Base-by-base conservation (phyloP, 2,113 vertebrate genomes). In the Megalops atlanticus region DNA sequence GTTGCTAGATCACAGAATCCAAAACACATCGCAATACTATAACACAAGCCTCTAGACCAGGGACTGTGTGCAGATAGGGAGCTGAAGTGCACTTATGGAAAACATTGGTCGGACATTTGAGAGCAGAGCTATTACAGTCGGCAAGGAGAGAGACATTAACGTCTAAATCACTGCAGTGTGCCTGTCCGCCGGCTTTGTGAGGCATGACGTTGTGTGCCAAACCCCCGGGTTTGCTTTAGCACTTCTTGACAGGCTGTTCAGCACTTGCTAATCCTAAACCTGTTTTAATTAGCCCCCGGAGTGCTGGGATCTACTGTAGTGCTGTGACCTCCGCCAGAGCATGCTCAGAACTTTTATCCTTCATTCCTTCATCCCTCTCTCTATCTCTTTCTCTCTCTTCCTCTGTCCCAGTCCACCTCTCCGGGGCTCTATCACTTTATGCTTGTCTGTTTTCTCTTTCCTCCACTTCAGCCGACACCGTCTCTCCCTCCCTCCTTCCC, bases 261-360 rank as follows among this genome's bases (percentile, higher is more conserved):
- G 31, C 58, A 64, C n/a, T 64, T 64, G 21, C 24, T 64, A 64
- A 64, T 27, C 58, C 58, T 64, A 64, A 64, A 64, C 24, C 58
- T 64, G 58, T 64, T 64, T n/a, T 64, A 64, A 64, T 64, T 64
- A 64, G 58, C 58, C 58, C 58, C 58, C 58, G 8, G 58, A 64
- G 58, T 64, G 58, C 31, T 24, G 58, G 31, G n/a, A 31, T 64
- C 18, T 64, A 64, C 24, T 64, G 24, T 64, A 64, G 31, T n/a
- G 2, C 58, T n/a, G 31, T 64, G 58, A 64, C 58, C 58, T 64
- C 58, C 58, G 12, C 24, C 24, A 24, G 58, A 64, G n/a, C n/a
- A 64, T 64, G n/a, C 24, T 64, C 58, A 64, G 58, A 64, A 64
- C 58, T 64, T 64, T 64, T n/a, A 64, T 64, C 43, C 43, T 45